Conservation (phyloP, 2,797 vertebrate species). For the Melanotaenia trifasciata region DNA sequence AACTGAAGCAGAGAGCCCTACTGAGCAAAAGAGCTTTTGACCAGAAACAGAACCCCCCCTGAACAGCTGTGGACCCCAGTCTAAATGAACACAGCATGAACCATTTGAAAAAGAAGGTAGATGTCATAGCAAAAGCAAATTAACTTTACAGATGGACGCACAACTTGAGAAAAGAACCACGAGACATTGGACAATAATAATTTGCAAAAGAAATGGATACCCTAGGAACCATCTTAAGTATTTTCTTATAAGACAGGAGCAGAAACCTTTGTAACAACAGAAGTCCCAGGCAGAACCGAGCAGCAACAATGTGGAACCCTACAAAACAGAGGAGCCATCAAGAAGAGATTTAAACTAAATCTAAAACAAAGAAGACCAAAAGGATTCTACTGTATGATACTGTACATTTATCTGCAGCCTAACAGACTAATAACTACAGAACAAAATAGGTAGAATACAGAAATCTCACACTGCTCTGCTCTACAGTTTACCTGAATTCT, state of each 20-base stretch:
- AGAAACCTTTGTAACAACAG: background rate
- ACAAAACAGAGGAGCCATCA: background rate
- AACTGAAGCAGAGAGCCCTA: background rate
- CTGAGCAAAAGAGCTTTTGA: background rate
- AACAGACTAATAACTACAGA: constrained; percentile 15
- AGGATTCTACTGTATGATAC: background rate
- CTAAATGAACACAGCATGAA: background rate
- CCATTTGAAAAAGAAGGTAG: background rate
- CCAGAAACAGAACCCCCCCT: background rate
- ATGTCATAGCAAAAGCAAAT: background rate
- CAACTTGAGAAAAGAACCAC: background rate
- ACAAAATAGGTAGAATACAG: constrained; percentile 75
- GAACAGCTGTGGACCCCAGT: background rate
- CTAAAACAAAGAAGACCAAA: background rate
- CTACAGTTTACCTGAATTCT: constrained; percentile 95
- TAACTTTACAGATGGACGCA: background rate
- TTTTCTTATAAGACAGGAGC: background rate
- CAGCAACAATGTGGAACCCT: background rate
- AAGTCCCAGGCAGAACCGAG: background rate
- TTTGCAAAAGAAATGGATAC: background rate
- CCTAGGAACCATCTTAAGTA: background rate
- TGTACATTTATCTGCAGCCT: constrained; percentile 4
- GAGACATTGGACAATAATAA: background rate
- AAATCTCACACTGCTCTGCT: constrained; percentile 75
- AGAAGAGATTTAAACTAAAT: background rate